These are phyloP conservation scores for Drosophila antonietae DNA, from an alignment of 2,888 invertebrate species.

Conservation along the genomic window DNA sequence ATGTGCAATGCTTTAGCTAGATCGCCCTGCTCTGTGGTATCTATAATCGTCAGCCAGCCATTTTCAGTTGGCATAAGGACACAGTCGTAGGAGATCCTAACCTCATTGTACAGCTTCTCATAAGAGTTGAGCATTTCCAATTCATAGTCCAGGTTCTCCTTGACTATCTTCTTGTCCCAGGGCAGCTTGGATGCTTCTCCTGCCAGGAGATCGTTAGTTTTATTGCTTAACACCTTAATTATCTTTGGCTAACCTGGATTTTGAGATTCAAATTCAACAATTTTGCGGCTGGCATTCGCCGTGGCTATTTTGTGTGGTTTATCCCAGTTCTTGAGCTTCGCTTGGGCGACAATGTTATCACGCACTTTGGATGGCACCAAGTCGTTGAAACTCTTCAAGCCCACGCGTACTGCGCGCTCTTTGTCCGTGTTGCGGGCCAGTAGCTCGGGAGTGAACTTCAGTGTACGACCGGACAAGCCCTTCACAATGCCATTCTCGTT, in stretches of 20 bases:
- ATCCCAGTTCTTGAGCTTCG: constrained; percentile 94
- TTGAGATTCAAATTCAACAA: constrained; percentile 90
- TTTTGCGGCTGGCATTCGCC: constrained; percentile 91
- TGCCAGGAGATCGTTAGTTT: constrained; percentile 30
- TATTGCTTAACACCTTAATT: no score
- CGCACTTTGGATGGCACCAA: constrained; percentile 93
- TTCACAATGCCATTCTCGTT: constrained; percentile 90
- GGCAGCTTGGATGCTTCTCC: constrained; percentile 85
- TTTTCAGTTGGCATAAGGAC: constrained; percentile 96
- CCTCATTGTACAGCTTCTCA: constrained; percentile 95
- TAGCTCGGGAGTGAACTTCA: constrained; percentile 86
- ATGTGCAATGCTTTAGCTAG: constrained; percentile 91
- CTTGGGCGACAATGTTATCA: constrained; percentile 92
- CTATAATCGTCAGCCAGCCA: constrained; percentile 88
- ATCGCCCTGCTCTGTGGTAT: constrained; percentile 87
- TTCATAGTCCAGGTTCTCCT: constrained; percentile 95
- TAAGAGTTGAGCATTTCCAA: constrained; percentile 92
- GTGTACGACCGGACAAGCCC: constrained; percentile 94
- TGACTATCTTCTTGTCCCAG: constrained; percentile 90
- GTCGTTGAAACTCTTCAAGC: constrained; percentile 93
- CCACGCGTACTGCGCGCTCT: constrained; percentile 94
- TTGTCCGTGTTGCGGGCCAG: constrained; percentile 88
- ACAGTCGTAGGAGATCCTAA: constrained; percentile 96
- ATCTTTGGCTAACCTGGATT: constrained; percentile 85
- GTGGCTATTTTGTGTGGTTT: constrained; percentile 91